Evolutionary conservation across 2,888 invertebrate genomes (phyloP), one percentile per base, ranked within the genome.

Genomic region (Chamaedrilus cognettii): DNA sequence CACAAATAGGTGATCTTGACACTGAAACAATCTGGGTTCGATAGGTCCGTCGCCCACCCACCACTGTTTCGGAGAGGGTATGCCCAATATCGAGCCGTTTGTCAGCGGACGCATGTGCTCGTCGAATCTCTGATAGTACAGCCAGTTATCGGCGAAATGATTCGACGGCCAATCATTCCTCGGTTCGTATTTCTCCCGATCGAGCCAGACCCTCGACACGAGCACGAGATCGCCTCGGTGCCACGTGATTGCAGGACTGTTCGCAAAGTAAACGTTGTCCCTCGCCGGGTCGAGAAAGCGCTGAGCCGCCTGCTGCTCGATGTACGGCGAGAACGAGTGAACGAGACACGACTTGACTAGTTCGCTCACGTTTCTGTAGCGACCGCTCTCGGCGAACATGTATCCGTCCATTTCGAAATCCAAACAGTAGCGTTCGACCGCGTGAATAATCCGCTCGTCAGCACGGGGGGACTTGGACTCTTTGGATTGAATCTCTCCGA

Each of bases 221-320:
- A 75, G 52, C 1, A 76, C 70, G 3, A 76, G 57, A 49, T 75
- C 61, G n/a, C 67, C 68, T 5, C 67, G 59, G 67, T 68, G 59
- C 76, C 76, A 75, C 58, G 65, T 35, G 50, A 76, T 64, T 28
- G 76, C 76, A 5, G 76, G 76, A 65, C 75, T 76, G 70, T 75
- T 76, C 50, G 75, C 76, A 50, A 67, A 72, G 65, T 71, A 72
- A 52, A 72, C 52, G 30, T 76, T 68, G 30, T 72, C 74, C 42
- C 72, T 65, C 11, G 72, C 60, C n/a, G 74, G 74, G 55, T 76
- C 75, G 19, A 76, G 61, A 64, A 75, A 75, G 28, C 72, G 55
- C 50, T 64, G 64, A 23, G 69, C 66, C 7, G 74, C 72, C 62
- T 72, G 70, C 34, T 67, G 66, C 60, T 76, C 76, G 32, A 76